Evolutionary conservation across 2,797 vertebrate species (phyloP).

Genomic region (Ispidina lecontei): DNA sequence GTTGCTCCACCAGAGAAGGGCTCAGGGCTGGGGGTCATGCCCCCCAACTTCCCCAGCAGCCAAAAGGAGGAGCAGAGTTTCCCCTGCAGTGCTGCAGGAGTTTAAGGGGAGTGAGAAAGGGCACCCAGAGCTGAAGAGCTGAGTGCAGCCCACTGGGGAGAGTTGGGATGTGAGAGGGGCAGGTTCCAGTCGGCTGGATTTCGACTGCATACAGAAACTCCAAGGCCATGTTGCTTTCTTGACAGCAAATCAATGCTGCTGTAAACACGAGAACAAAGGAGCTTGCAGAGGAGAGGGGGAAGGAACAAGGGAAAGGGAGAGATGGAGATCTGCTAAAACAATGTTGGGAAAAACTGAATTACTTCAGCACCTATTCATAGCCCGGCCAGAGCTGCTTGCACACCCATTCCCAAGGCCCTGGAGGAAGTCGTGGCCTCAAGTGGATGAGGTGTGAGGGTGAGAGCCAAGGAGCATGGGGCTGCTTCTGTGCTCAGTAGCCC

Average conservation of each 20-base stretch:
- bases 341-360: slow-evolving; percentile 47
- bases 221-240: slow-evolving; percentile 51
- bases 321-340: slow-evolving; percentile 44
- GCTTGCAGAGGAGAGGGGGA: slow-evolving; percentile 35
- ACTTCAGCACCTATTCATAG: background rate
- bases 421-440: background rate
- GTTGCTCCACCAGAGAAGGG: background rate
- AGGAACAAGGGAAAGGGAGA: slow-evolving; percentile 43
- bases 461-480: background rate
- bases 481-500: background rate
- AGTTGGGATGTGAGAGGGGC: background rate
- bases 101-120: background rate
- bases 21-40: fast-evolving
- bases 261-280: slow-evolving; percentile 71
- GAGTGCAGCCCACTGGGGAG: background rate
- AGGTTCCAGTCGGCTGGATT: slow-evolving; percentile 5
- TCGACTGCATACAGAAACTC: slow-evolving; percentile 7
- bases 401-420: background rate
- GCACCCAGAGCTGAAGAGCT: background rate
- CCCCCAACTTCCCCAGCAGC: too few species aligned
- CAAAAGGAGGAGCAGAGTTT: background rate
- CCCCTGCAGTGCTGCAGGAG: fast-evolving
- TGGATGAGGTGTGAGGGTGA: background rate
- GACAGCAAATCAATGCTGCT: slow-evolving; percentile 70
- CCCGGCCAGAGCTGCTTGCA: background rate